Conservation (phyloP, 2,888 invertebrate genomes). For the Macrophya alboannulata region DNA sequence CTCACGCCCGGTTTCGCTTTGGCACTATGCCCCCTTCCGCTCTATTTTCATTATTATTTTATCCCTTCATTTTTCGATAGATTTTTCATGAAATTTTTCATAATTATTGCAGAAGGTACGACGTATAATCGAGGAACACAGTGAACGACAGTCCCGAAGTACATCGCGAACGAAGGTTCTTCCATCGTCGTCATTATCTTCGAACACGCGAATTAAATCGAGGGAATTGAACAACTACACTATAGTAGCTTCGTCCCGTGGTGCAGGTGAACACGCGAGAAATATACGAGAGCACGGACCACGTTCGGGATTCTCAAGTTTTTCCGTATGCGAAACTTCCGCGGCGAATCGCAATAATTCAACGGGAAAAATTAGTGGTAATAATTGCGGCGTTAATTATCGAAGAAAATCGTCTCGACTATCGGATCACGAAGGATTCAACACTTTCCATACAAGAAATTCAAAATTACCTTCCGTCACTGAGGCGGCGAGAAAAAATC, state of each 20-base stretch:
- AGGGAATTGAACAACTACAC: conserved; percentile 68
- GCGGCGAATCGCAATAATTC: conserved; percentile 24
- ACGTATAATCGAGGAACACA: conserved; percentile 64
- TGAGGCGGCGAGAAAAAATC: not conserved
- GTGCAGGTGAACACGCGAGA: conserved; percentile 70
- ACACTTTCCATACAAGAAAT: not conserved
- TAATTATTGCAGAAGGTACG: conserved; percentile 53
- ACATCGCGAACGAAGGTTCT: conserved; percentile 57
- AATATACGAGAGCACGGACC: conserved; percentile 59
- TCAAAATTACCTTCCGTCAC: conserved; percentile 29
- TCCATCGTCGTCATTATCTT: conserved; percentile 56
- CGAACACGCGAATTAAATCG: conserved; percentile 48
- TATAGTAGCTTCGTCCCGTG: conserved; percentile 70
- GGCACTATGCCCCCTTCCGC: not conserved
- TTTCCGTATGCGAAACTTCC: conserved; percentile 68
- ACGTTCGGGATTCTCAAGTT: conserved; percentile 57
- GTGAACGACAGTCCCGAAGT: conserved; percentile 64
- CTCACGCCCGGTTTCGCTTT: not conserved
- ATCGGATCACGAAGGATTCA: not conserved
- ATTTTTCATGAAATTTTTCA: not conserved
- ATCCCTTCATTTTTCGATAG: not conserved
- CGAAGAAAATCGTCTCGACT: not conserved
- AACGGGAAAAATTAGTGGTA: not conserved
- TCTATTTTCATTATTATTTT: not conserved
- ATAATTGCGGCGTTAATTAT: not conserved